Evolutionary conservation across 1,140 invertebrate species (phyloP).

Genomic region (Condylostylus longicornis): DNA sequence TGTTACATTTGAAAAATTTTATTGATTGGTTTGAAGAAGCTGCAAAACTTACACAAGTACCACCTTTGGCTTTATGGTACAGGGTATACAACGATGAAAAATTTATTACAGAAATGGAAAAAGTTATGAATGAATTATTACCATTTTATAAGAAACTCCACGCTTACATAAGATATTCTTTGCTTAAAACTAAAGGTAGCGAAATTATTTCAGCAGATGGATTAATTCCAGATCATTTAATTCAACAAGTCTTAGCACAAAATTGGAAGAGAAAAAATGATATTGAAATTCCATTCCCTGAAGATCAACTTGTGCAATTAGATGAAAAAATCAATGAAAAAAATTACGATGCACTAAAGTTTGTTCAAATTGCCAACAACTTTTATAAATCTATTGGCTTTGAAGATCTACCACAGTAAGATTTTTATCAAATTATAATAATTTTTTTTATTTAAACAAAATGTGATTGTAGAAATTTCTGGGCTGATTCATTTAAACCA

Average conservation of each 20-base stretch:
- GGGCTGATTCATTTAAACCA: background rate
- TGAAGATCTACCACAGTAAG: conserved; percentile 8
- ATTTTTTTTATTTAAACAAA: too few species aligned
- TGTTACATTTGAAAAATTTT: conserved; percentile 26
- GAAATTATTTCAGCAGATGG: conserved; percentile 45
- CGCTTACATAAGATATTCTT: conserved; percentile 61
- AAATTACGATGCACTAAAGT: conserved; percentile 12
- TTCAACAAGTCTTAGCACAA: conserved; percentile 35
- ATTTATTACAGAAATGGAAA: conserved; percentile 38
- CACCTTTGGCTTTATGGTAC: conserved; percentile 14
- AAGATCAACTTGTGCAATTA: conserved; percentile 15
- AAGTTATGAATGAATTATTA: conserved; percentile 45
- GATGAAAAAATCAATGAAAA: conserved; percentile 15
- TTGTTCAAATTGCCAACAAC: conserved; percentile 20
- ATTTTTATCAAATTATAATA: too few species aligned
- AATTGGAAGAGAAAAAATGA: conserved; percentile 25
- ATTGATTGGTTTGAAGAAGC: conserved; percentile 17
- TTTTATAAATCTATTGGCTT: conserved; percentile 26
- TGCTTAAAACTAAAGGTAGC: conserved; percentile 59
- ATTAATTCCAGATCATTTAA: conserved; percentile 77
- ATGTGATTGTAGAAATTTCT: too few species aligned
- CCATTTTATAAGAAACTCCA: conserved; percentile 77
- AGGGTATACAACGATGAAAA: conserved; percentile 37
- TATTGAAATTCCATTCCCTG: conserved; percentile 20
- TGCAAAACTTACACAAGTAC: background rate